These are phyloP conservation scores for Proisotoma minuta DNA, from an alignment of 2,888 invertebrate genomes.

Conservation along the genomic window DNA sequence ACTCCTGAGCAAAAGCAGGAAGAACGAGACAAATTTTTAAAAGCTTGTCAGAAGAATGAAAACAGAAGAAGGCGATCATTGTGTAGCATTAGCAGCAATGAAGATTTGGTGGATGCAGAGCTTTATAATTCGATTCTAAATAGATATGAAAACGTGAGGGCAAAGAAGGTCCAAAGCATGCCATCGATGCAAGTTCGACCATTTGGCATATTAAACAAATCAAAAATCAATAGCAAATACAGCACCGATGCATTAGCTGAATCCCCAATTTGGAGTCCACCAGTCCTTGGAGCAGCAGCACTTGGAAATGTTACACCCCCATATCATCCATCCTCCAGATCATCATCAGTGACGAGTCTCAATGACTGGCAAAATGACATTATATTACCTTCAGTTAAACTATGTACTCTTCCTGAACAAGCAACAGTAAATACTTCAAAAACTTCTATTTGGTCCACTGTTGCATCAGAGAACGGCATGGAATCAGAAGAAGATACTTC, in stretches of 20 bases:
- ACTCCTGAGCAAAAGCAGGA: not conserved
- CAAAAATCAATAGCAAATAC: not conserved
- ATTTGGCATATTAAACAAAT: too few species aligned
- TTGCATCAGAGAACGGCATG: constrained; percentile 2
- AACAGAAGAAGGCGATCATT: constrained; percentile 1
- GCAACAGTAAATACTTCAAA: not conserved
- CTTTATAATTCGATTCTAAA: not conserved
- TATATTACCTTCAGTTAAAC: not conserved
- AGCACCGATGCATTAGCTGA: not conserved
- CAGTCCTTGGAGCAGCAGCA: not conserved
- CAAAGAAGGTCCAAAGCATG: constrained; percentile 3
- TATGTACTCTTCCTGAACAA: not conserved
- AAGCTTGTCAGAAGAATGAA: not conserved
- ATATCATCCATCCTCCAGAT: not conserved
- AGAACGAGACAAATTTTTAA: constrained; percentile 4
- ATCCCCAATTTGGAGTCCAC: not conserved
- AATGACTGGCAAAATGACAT: not conserved
- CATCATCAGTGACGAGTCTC: not conserved
- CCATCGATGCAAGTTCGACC: not conserved
- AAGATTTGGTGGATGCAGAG: not conserved
- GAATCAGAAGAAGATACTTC: too few species aligned
- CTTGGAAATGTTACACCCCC: not conserved
- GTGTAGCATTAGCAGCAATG: not conserved
- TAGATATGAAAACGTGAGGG: not conserved
- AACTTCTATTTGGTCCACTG: constrained; percentile 6